These are phyloP conservation scores for Graphium colonna DNA, from an alignment of 2,888 invertebrate genomes.

Conservation along the genomic window DNA sequence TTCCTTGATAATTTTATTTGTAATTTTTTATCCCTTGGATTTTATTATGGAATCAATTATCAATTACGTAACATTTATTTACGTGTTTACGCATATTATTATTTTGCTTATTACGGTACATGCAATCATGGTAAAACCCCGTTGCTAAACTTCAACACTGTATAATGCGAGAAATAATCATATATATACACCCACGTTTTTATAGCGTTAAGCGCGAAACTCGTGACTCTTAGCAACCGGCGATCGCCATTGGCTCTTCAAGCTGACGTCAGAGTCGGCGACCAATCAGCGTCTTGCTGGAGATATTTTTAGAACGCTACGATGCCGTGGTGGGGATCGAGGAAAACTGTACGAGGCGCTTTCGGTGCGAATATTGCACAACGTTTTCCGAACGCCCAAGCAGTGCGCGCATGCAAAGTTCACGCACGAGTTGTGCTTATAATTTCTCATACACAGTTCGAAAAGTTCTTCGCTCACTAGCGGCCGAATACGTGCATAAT, in stretches of 20 bases:
- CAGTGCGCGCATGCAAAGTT: constrained; percentile 43
- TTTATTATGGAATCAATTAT: not conserved
- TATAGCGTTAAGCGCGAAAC: constrained; percentile 36
- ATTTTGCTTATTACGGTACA: not conserved
- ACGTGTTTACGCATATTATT: not conserved
- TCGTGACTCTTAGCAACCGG: constrained; percentile 55
- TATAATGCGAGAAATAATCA: constrained; percentile 26
- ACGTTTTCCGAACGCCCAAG: constrained; percentile 54
- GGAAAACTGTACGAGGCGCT: constrained; percentile 55
- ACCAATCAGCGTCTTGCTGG: constrained; percentile 47
- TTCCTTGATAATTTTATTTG: too few relatives aligned
- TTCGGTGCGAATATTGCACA: constrained; percentile 61
- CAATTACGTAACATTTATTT: not conserved
- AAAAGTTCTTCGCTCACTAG: not conserved
- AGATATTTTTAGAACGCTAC: constrained; percentile 70
- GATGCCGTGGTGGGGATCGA: constrained; percentile 57
- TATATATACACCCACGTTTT: constrained; percentile 32
- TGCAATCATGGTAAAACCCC: constrained; percentile 34
- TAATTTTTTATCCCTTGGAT: too few relatives aligned
- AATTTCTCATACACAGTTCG: constrained; percentile 16
- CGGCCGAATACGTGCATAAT: constrained; percentile 9
- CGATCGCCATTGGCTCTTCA: constrained; percentile 47
- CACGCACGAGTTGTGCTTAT: constrained; percentile 15
- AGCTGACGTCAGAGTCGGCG: constrained; percentile 58
- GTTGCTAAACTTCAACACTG: constrained; percentile 25